phyloP scores from a whole-genome alignment of 2,113 vertebrate genomes.

The Gambusia holbrooki region DNA sequence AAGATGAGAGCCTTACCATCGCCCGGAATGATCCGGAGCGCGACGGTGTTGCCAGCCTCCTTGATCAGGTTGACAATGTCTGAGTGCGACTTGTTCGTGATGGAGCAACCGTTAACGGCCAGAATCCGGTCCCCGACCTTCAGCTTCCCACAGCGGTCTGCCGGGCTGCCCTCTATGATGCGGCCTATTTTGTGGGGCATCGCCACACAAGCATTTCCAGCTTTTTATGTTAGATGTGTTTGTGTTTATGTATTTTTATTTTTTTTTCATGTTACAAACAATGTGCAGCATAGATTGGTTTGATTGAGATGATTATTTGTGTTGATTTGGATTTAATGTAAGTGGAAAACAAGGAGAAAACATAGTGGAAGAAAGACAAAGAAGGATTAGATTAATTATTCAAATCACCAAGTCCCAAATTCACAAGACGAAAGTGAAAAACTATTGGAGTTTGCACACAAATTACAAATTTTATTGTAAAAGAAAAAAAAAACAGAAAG shows the following conservation, averaged over 20 bases:
- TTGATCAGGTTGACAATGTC: conserved; percentile 99
- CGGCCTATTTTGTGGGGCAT: conserved; percentile 99
- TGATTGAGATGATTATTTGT: conserved; percentile 42
- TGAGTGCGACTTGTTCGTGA: conserved; percentile 99
- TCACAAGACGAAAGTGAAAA: conserved; percentile 79
- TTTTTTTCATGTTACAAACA: conserved; percentile 5
- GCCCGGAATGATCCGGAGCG: conserved; percentile 98
- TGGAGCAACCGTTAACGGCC: conserved; percentile 96
- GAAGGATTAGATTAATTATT: conserved; percentile 88
- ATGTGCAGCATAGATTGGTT: conserved; percentile 24
- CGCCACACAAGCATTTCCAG: conserved; percentile 98
- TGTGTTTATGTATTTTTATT: conserved; percentile 7
- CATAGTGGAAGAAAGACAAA: conserved; percentile 33
- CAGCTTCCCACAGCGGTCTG: conserved; percentile 97
- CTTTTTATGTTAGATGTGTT: conserved; percentile 84
- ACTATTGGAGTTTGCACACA: conserved; percentile 2
- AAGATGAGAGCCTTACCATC: conserved; percentile 86
- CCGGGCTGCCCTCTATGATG: conserved; percentile 98
- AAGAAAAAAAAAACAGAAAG: background rate
- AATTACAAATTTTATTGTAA: conserved; percentile 12
- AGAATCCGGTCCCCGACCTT: conserved; percentile 98
- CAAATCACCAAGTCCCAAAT: conserved; percentile 83
- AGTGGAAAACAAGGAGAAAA: conserved; percentile 22
- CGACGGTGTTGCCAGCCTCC: conserved; percentile 97
- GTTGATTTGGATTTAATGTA: conserved; percentile 67